Conservation (phyloP, 1,140 invertebrate species). For the Cheumatopsyche charites region DNA sequence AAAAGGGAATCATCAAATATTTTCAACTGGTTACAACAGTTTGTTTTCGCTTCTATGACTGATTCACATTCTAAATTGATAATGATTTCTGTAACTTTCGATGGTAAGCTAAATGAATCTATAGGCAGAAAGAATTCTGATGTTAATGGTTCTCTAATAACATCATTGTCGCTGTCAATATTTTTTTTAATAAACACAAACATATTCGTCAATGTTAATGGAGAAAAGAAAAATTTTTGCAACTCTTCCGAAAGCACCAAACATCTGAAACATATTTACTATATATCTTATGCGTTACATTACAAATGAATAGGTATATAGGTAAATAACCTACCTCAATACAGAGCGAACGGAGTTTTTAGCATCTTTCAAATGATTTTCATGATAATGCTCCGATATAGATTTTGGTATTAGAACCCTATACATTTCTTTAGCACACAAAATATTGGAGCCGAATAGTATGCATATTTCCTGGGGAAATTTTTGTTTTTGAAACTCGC, state of each 20-base stretch:
- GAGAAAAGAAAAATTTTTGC: constrained; percentile 29
- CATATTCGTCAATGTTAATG: constrained; percentile 42
- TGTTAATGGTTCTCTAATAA: background rate
- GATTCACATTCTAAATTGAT: constrained; percentile 38
- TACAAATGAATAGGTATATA: background rate
- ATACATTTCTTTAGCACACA: constrained; percentile 41
- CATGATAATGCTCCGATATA: constrained; percentile 31
- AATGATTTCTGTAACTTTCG: constrained; percentile 32
- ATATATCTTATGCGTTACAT: background rate
- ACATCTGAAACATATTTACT: constrained; percentile 35
- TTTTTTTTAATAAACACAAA: constrained; percentile 41
- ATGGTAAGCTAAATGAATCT: constrained; percentile 35
- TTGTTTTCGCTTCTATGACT: background rate
- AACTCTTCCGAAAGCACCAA: constrained; percentile 40
- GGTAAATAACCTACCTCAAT: constrained; percentile 31
- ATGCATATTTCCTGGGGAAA: constrained; percentile 39
- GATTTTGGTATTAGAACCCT: constrained; percentile 25
- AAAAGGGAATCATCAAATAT: constrained; percentile 41
- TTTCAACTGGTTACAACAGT: constrained; percentile 39
- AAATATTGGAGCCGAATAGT: constrained; percentile 32
- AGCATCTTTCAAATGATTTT: constrained; percentile 22
- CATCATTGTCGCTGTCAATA: background rate
- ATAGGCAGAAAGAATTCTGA: constrained; percentile 40
- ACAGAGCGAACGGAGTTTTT: constrained; percentile 35
- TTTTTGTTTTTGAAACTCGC: constrained; percentile 36